phyloP scores from a whole-genome alignment of 1,140 invertebrate species.

The Saccostrea glomerata region DNA sequence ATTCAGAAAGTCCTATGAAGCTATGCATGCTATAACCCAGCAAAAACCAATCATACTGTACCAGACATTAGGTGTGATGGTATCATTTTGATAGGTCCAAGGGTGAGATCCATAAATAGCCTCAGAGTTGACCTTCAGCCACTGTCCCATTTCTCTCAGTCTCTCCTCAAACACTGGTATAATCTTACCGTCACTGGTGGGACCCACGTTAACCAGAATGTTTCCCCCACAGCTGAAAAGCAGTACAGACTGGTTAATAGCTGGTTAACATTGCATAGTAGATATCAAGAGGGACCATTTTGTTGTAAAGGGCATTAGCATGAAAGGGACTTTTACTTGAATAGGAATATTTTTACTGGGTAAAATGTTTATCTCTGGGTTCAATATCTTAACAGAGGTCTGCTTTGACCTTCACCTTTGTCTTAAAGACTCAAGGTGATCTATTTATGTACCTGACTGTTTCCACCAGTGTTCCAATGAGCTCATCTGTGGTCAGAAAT shows the following conservation, averaged over 20 bases:
- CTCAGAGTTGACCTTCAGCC: conserved; percentile 92
- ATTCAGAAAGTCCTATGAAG: too few relatives aligned
- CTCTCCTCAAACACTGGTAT: conserved; percentile 93
- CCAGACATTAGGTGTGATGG: conserved; percentile 79
- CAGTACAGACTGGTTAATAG: neutral
- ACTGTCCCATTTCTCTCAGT: conserved; percentile 84
- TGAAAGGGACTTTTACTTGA: too few relatives aligned
- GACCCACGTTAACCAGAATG: conserved; percentile 93
- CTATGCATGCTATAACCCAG: too few relatives aligned
- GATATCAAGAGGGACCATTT: too few relatives aligned
- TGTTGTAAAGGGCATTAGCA: too few relatives aligned
- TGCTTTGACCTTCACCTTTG: too few relatives aligned
- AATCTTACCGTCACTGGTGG: conserved; percentile 93
- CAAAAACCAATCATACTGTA: conserved; percentile 10
- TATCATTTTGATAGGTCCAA: conserved; percentile 89
- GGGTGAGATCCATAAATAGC: conserved; percentile 91
- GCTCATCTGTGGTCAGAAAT: conserved; percentile 85
- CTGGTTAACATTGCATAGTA: neutral
- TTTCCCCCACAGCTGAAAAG: conserved; percentile 90
- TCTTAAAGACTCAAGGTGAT: too few relatives aligned
- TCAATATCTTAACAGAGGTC: too few relatives aligned
- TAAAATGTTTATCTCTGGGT: too few relatives aligned
- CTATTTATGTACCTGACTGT: conserved; percentile 82
- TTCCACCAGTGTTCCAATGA: conserved; percentile 86
- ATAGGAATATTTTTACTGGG: too few relatives aligned